Conservation (phyloP, 2,113 vertebrate species). For the Macquaria ambigua region DNA sequence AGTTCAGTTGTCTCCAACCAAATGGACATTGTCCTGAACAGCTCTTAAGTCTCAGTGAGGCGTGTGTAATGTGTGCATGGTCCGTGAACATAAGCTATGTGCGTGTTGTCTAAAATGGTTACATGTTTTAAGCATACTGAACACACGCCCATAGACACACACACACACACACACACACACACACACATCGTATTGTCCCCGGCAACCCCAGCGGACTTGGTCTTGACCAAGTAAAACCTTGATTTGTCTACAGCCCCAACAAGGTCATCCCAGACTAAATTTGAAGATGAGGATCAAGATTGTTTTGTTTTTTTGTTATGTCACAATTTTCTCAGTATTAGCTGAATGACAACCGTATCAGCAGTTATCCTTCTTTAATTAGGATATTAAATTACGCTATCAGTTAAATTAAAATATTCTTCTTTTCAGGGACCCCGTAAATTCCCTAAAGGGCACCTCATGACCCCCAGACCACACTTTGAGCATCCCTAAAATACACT, state of each 20-base stretch:
- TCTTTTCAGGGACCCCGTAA: neutral
- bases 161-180: conserved; percentile 13
- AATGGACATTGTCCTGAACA: conserved; percentile 44
- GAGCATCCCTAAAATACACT: neutral
- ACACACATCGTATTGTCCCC: neutral
- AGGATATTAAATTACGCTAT: neutral
- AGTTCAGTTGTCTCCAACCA: conserved; percentile 16
- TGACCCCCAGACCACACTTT: neutral
- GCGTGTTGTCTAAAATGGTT: conserved; percentile 50
- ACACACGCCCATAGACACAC: conserved; percentile 6
- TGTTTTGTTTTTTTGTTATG: no score
- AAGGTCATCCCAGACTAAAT: neutral
- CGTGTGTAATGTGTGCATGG: conserved; percentile 66
- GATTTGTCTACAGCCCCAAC: conserved; percentile 6
- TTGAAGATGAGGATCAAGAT: neutral
- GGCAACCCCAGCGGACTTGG: neutral
- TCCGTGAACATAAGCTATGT: conserved; percentile 62
- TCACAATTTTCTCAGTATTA: neutral
- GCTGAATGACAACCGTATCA: neutral
- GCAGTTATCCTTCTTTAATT: neutral
- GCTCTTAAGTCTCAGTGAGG: conserved; percentile 59
- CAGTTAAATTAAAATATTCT: neutral
- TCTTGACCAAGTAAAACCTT: neutral
- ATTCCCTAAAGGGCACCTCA: neutral
- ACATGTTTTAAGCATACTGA: conserved; percentile 39